Conservation (phyloP, 2,113 vertebrate genomes). For the Cheirogaleus medius region DNA sequence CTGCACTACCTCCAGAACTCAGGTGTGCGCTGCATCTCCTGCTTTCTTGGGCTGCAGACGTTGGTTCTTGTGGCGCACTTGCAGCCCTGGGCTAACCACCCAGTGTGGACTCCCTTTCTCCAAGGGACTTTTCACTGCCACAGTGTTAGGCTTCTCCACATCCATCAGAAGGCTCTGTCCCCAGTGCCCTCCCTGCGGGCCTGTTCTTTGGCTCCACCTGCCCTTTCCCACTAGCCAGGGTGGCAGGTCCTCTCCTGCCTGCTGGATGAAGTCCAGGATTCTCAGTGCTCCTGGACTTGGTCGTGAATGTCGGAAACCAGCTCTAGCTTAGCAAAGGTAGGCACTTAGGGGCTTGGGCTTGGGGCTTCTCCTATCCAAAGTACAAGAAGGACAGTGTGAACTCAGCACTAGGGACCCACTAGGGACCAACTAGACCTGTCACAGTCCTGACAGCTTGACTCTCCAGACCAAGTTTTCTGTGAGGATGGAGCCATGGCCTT, state of each 20-base stretch:
- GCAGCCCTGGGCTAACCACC: background rate
- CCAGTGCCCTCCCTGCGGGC: too few species aligned
- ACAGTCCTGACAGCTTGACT: background rate
- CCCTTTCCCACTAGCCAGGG: background rate
- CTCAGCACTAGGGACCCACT: background rate
- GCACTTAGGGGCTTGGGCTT: background rate
- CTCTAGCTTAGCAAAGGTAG: background rate
- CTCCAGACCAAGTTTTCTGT: background rate
- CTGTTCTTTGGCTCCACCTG: too few species aligned
- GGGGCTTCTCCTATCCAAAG: background rate
- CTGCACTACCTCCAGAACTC: background rate
- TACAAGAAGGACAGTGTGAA: background rate
- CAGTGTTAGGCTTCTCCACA: background rate
- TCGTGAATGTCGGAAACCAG: background rate
- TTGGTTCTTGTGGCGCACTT: background rate
- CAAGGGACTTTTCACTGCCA: background rate
- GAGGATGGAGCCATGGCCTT: background rate
- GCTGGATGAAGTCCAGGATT: background rate
- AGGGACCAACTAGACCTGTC: background rate
- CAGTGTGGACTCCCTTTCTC: background rate
- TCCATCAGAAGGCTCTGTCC: background rate
- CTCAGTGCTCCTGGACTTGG: background rate
- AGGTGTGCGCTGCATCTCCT: background rate
- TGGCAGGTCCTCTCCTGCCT: background rate
- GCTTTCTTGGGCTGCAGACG: background rate